Percentiles rank a stretch among this genome's conserved stretches.
Conservation (phyloP, 1,140 invertebrate genomes). For the Batillaria attramentaria region DNA sequence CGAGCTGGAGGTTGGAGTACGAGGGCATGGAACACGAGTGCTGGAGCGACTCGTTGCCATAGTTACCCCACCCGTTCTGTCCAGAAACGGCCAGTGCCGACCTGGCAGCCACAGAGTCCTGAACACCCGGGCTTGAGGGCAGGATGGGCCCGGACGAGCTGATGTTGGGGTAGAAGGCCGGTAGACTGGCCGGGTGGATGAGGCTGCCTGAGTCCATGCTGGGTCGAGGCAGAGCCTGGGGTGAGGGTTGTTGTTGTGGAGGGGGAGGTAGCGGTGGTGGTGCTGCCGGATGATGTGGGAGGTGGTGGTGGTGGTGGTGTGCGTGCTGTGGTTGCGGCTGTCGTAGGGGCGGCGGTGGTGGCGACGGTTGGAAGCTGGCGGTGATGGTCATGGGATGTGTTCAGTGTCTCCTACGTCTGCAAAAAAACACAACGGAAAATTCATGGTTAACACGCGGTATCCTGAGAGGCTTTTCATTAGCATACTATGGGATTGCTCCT, state of each 20-base stretch:
- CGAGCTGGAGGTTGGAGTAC: slow-evolving; percentile 64
- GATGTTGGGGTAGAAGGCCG: slow-evolving; percentile 58
- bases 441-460: too few relatives aligned
- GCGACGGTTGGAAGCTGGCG: slow-evolving; percentile 15
- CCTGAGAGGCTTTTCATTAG: too few relatives aligned
- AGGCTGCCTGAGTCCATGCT: slow-evolving; percentile 59
- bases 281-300: neutral
- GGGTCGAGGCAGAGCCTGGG: slow-evolving; percentile 30
- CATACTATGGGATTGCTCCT: too few relatives aligned
- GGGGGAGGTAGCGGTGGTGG: neutral
- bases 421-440: too few relatives aligned
- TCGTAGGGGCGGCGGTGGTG: neutral
- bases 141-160: slow-evolving; percentile 59
- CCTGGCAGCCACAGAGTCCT: slow-evolving; percentile 35
- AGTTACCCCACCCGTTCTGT: slow-evolving; percentile 65
- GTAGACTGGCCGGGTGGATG: slow-evolving; percentile 60
- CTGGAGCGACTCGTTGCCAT: slow-evolving; percentile 58
- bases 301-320: slow-evolving; percentile 5
- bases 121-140: slow-evolving; percentile 51
- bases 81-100: slow-evolving; percentile 54
- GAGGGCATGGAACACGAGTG: slow-evolving; percentile 68
- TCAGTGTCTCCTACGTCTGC: slow-evolving; percentile 12
- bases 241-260: neutral
- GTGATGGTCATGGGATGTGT: slow-evolving; percentile 31
- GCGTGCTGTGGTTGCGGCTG: neutral